Evolutionary conservation across 2,888 invertebrate species (phyloP).

Genomic region (Hyppa rectilinea): DNA sequence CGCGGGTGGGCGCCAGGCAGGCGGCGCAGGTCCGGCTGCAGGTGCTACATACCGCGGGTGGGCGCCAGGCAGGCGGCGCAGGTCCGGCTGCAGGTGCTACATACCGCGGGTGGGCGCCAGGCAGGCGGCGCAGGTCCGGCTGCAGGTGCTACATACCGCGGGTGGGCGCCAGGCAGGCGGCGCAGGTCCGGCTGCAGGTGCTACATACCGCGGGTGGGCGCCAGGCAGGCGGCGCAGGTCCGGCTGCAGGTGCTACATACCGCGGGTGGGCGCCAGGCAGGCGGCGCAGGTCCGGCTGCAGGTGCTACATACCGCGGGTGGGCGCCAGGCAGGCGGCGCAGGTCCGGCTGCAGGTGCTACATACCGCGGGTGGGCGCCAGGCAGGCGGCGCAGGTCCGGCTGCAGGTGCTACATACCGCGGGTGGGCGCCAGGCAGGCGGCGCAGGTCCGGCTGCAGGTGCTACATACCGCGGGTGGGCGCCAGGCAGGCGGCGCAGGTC

Average conservation of each 20-base stretch:
- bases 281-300: too few relatives aligned
- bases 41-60: neutral
- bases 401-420: neutral
- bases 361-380: too few relatives aligned
- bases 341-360: too few relatives aligned
- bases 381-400: too few relatives aligned
- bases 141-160: conserved; percentile 63
- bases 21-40: conserved; percentile 89
- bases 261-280: conserved; percentile 68
- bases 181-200: too few relatives aligned
- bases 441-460: too few relatives aligned
- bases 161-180: too few relatives aligned
- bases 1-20: conserved; percentile 78
- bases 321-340: conserved; percentile 87
- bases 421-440: neutral
- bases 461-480: conserved; percentile 68
- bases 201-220: conserved; percentile 67
- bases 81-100: too few relatives aligned
- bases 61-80: conserved; percentile 86
- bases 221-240: conserved; percentile 89
- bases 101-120: conserved; percentile 60
- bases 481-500: too few relatives aligned
- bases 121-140: conserved; percentile 83
- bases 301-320: conserved; percentile 59
- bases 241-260: conserved; percentile 75